These are phyloP conservation scores for Ceratina australensis DNA, from an alignment of 1,140 invertebrate species.

Conservation along the genomic window DNA sequence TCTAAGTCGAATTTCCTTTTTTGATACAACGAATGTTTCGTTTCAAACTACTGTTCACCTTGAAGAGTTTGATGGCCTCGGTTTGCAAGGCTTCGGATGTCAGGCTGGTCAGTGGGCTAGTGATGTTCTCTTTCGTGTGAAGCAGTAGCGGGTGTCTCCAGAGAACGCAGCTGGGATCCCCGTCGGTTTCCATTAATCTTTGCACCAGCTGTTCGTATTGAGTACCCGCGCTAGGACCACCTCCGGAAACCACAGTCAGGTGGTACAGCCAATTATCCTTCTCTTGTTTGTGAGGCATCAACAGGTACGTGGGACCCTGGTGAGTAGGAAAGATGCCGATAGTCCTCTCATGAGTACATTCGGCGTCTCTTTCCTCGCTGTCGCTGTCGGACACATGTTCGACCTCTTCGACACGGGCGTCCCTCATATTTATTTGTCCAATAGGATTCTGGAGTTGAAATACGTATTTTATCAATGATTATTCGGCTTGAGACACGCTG, in stretches of 20 bases:
- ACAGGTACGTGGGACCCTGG: constrained; percentile 94
- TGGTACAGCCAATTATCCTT: constrained; percentile 97
- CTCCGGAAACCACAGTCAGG: constrained; percentile 95
- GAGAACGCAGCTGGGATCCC: constrained; percentile 94
- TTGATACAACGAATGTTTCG: not conserved
- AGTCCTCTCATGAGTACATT: constrained; percentile 87
- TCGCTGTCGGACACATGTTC: constrained; percentile 95
- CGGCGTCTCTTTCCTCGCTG: constrained; percentile 91
- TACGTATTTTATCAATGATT: not conserved
- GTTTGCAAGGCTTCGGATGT: constrained; percentile 91
- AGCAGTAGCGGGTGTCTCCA: constrained; percentile 96
- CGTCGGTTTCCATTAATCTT: constrained; percentile 96
- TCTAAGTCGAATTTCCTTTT: too few relatives aligned
- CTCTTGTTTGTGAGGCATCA: constrained; percentile 93
- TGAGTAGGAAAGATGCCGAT: constrained; percentile 96
- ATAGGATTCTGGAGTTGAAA: constrained; percentile 86
- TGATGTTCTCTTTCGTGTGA: constrained; percentile 94
- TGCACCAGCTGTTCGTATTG: constrained; percentile 97
- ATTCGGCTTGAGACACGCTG: not conserved
- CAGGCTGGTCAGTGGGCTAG: constrained; percentile 91
- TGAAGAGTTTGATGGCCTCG: constrained; percentile 96
- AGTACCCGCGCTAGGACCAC: constrained; percentile 93
- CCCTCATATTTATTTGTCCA: constrained; percentile 97
- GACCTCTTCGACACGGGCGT: constrained; percentile 95
- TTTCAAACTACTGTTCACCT: constrained; percentile 80